Percentiles rank a stretch among this genome's conserved stretches.
These are phyloP conservation scores for Orthosia gracilis DNA, from an alignment of 2,888 invertebrate species.

Conservation along the genomic window DNA sequence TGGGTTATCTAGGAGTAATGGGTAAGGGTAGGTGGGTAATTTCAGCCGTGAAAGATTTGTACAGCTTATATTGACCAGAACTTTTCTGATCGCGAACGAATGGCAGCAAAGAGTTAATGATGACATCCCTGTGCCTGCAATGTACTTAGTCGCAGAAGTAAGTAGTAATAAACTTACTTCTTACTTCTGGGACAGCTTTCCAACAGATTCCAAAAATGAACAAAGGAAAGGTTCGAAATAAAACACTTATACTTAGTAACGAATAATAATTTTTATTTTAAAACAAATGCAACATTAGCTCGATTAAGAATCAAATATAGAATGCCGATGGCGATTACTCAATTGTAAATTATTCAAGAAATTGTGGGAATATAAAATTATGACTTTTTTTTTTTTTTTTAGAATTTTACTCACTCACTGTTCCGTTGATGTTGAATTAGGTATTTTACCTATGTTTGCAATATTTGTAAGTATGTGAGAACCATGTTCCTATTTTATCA, in stretches of 20 bases:
- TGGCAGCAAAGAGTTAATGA: not conserved
- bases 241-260: not conserved
- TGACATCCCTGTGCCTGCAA: not conserved
- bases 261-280: constrained; percentile 2
- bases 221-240: not conserved
- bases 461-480: too few species aligned
- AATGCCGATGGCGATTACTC: not conserved
- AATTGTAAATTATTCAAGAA: not conserved
- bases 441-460: too few species aligned
- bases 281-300: not conserved
- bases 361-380: not conserved
- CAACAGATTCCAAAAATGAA: not conserved
- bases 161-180: not conserved
- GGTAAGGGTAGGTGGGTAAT: not conserved
- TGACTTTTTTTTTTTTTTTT: too few species aligned
- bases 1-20: too few species aligned
- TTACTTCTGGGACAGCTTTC: too few species aligned
- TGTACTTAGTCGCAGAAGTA: too few species aligned
- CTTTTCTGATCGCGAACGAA: not conserved
- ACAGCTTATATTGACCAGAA: not conserved
- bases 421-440: too few species aligned
- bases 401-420: too few species aligned
- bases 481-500: too few species aligned
- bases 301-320: not conserved
- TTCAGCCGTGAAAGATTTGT: not conserved